phyloP scores from a whole-genome alignment of 2,888 invertebrate species.

The Agelastica alni region DNA sequence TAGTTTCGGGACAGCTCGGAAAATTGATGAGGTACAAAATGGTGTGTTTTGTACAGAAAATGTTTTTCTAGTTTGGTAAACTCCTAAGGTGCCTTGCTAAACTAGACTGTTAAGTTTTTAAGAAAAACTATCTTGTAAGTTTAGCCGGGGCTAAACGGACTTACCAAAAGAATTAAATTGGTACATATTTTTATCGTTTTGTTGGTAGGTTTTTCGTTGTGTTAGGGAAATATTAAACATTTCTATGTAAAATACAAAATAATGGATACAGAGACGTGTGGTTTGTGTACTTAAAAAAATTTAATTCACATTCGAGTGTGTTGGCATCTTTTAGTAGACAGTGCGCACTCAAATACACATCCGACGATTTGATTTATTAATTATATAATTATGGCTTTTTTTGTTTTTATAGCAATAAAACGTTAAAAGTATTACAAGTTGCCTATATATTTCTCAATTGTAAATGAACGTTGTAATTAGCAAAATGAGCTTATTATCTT shows the following conservation, averaged over 20 bases:
- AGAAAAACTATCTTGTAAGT: conserved; percentile 2
- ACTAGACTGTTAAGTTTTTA: conserved; percentile 6
- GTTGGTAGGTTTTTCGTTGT: conserved; percentile 2
- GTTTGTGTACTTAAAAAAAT: neutral
- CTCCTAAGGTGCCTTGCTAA: neutral
- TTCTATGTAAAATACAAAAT: conserved; percentile 7
- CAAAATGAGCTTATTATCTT: too few relatives aligned
- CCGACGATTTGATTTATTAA: too few relatives aligned
- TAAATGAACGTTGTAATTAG: too few relatives aligned
- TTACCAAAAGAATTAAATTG: conserved; percentile 1
- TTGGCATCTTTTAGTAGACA: too few relatives aligned
- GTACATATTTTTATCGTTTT: neutral
- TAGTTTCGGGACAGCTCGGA: conserved; percentile 8
- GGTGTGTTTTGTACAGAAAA: conserved; percentile 18
- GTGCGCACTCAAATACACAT: too few relatives aligned
- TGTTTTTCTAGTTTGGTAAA: neutral
- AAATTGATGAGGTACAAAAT: conserved; percentile 3
- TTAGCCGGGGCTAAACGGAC: neutral
- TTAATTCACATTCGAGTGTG: too few relatives aligned
- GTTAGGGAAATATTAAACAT: neutral
- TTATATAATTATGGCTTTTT: too few relatives aligned
- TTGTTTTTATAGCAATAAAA: too few relatives aligned
- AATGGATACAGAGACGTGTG: neutral
- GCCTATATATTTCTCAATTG: too few relatives aligned
- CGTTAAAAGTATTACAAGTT: too few relatives aligned